These are phyloP conservation scores for Pachyseris speciosa DNA, from an alignment of 64 coral and sea anemone species.

Conservation along the genomic window DNA sequence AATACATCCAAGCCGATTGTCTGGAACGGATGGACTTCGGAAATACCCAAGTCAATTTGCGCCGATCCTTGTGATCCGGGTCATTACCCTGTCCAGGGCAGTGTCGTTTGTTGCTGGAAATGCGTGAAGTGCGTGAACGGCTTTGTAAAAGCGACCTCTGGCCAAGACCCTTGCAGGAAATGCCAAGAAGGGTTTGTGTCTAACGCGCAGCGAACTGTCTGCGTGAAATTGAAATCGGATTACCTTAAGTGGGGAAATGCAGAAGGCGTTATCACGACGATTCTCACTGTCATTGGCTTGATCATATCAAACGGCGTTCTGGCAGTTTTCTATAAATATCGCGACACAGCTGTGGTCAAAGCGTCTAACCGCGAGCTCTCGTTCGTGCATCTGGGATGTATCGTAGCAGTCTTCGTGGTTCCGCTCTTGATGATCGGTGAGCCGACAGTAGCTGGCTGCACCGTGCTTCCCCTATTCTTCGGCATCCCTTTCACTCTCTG, in stretches of 20 bases:
- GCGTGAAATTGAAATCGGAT: constrained; percentile 84
- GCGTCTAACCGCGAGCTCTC: constrained; percentile 95
- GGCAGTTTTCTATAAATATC: constrained; percentile 76
- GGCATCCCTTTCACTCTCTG: constrained; percentile 79
- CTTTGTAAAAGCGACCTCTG: constrained; percentile 66
- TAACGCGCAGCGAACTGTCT: constrained; percentile 52
- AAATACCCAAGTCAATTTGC: constrained; percentile 62
- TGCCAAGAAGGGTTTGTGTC: constrained; percentile 81
- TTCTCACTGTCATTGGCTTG: constrained; percentile 36
- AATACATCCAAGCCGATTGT: constrained; percentile 22
- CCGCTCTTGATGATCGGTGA: constrained; percentile 71
- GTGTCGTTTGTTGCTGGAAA: constrained; percentile 88
- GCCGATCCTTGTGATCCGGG: constrained; percentile 82
- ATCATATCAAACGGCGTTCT: constrained; percentile 30
- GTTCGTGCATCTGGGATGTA: constrained; percentile 71
- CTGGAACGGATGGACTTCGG: constrained; percentile 69
- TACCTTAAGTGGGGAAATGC: constrained; percentile 62
- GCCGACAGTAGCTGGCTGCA: constrained; percentile 68
- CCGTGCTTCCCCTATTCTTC: constrained; percentile 63
- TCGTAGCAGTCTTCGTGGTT: constrained; percentile 65
- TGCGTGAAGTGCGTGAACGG: constrained; percentile 75
- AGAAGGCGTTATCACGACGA: constrained; percentile 8
- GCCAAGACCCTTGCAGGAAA: constrained; percentile 54
- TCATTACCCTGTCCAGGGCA: constrained; percentile 71
- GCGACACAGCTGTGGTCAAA: constrained; percentile 87